phyloP scores from a whole-genome alignment of 2,888 invertebrate genomes.

The Apoderus coryli region DNA sequence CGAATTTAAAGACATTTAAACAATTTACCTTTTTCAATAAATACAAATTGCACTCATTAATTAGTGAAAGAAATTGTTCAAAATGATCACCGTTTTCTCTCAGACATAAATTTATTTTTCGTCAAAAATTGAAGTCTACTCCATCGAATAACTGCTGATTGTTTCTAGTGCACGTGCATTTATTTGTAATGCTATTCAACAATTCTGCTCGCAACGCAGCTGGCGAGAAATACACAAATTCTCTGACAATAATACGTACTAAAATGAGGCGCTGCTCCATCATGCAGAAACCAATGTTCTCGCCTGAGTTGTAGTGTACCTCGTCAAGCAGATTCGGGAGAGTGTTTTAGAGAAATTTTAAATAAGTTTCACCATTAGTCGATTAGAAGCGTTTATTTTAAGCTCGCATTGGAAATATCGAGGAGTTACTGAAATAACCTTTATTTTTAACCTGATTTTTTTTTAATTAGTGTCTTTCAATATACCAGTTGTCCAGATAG shows the following conservation, averaged over 20 bases:
- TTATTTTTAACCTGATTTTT: too few species aligned
- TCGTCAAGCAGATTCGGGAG: slow-evolving; percentile 3
- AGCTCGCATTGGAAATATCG: too few species aligned
- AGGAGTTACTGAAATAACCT: too few species aligned
- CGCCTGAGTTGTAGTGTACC: neutral
- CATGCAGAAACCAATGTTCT: slow-evolving; percentile 1
- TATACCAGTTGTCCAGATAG: too few species aligned
- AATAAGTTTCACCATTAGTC: too few species aligned
- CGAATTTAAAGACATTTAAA: too few species aligned
- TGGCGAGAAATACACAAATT: too few species aligned
- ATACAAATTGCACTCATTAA: neutral
- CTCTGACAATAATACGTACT: slow-evolving; percentile 2
- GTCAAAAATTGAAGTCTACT: slow-evolving; percentile 3
- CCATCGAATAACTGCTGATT: slow-evolving; percentile 1
- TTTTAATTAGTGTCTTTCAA: too few species aligned
- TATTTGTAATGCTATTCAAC: slow-evolving; percentile 2
- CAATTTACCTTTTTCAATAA: too few species aligned
- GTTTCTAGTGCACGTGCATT: slow-evolving; percentile 2
- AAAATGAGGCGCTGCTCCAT: slow-evolving; percentile 1
- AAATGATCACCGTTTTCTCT: slow-evolving; percentile 3
- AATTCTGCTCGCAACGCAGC: too few species aligned
- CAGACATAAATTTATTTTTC: slow-evolving; percentile 2
- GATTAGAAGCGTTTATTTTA: too few species aligned
- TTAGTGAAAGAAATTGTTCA: slow-evolving; percentile 1
- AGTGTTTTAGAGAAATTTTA: too few species aligned